A percentile compares a stretch with the other conserved stretches of the same genome.
Conservation (phyloP, 2,113 vertebrate species). For the Danio rerio region DNA sequence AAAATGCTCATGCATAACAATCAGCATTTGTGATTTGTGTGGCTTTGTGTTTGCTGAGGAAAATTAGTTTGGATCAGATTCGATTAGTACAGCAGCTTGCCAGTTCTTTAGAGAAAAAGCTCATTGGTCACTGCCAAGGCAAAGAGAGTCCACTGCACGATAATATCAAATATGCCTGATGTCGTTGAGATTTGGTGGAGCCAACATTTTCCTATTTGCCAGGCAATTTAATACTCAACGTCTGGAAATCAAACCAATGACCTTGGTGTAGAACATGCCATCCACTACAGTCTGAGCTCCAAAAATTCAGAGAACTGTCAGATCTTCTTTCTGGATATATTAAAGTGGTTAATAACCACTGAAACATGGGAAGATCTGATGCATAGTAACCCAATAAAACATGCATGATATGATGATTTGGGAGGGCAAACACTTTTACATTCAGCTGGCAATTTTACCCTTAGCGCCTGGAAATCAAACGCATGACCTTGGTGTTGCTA, state of each 20-base stretch:
- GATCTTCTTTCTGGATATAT: too few species aligned
- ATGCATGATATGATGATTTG: too few species aligned
- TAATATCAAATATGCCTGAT: background rate
- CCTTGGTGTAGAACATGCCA: background rate
- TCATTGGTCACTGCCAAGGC: constrained; percentile 16
- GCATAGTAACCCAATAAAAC: too few species aligned
- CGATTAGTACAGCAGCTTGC: constrained; percentile 2
- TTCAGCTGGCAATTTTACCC: too few species aligned
- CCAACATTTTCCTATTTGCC: background rate
- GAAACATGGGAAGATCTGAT: too few species aligned
- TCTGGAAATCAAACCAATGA: constrained; percentile 1
- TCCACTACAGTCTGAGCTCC: background rate
- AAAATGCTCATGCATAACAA: constrained; percentile 3
- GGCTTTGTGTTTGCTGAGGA: constrained; percentile 8
- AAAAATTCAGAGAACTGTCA: background rate
- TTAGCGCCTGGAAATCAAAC: too few species aligned
- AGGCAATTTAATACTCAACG: background rate
- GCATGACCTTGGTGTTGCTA: too few species aligned
- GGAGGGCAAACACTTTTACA: too few species aligned
- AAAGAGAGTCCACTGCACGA: background rate
- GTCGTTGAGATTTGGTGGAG: background rate
- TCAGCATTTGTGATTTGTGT: background rate
- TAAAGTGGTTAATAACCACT: too few species aligned
- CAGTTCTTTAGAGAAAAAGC: background rate
- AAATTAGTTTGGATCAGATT: constrained; percentile 24